Percentiles rank a stretch among this genome's conserved stretches.
phyloP scores from a whole-genome alignment of 2,888 invertebrate species.

The Phytoseiulus persimilis region DNA sequence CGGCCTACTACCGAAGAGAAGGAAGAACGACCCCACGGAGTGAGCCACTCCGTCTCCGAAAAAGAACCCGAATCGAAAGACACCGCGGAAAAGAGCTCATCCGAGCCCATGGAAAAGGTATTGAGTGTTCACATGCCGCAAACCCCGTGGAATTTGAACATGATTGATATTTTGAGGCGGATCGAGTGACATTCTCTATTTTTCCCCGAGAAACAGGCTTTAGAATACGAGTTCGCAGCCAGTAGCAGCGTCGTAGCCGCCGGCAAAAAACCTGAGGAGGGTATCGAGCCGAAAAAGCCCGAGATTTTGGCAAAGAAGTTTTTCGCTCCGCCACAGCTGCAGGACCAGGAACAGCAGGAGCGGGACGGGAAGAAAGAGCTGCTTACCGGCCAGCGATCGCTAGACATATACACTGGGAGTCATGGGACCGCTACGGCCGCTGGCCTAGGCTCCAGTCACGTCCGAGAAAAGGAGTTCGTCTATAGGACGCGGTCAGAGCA shows the following conservation, averaged over 20 bases:
- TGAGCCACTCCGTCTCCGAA: background rate
- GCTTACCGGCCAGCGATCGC: slow-evolving; percentile 26
- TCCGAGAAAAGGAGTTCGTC: slow-evolving; percentile 36
- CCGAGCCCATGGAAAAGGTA: slow-evolving; percentile 38
- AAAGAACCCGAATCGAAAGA: slow-evolving; percentile 27
- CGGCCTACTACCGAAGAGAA: background rate
- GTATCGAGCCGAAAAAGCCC: background rate
- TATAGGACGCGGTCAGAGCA: slow-evolving; percentile 39
- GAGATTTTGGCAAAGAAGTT: background rate
- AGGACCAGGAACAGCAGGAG: slow-evolving; percentile 27
- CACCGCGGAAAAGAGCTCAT: slow-evolving; percentile 28
- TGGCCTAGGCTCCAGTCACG: slow-evolving; percentile 25
- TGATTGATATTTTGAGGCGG: background rate
- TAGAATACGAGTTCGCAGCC: background rate
- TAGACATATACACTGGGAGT: slow-evolving; percentile 6
- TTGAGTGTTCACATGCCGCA: background rate
- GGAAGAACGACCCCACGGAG: background rate
- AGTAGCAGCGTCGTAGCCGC: slow-evolving; percentile 5
- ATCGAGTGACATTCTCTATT: background rate
- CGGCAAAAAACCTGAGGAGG: background rate
- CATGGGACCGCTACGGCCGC: slow-evolving; percentile 36
- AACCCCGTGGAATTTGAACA: background rate
- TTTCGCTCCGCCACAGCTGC: slow-evolving; percentile 8
- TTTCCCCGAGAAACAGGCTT: background rate
- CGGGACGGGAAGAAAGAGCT: slow-evolving; percentile 22